Conservation (phyloP, 1,140 invertebrate genomes). For the Leptopilina boulardi region DNA sequence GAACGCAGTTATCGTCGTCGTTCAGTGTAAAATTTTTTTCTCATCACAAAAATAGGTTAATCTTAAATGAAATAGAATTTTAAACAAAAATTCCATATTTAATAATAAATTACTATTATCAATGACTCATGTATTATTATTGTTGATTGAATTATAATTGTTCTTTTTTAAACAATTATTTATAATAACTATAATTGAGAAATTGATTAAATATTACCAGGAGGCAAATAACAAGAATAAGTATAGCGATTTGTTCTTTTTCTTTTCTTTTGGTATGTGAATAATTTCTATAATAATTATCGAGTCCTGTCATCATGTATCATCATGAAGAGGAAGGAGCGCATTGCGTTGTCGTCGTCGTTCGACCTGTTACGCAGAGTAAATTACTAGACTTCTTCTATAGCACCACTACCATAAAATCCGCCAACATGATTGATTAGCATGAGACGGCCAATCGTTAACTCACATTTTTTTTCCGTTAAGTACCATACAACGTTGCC, state of each 20-base stretch:
- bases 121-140: too few species aligned
- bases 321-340: conserved; percentile 53
- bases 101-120: too few species aligned
- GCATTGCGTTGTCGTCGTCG: conserved; percentile 45
- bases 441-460: conserved; percentile 56
- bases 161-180: too few species aligned
- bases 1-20: too few species aligned
- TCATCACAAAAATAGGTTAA: too few species aligned
- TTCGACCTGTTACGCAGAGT: conserved; percentile 62
- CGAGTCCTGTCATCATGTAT: conserved; percentile 46
- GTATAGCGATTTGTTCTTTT: not conserved
- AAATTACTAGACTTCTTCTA: conserved; percentile 60
- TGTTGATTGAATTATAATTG: too few species aligned
- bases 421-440: conserved; percentile 66
- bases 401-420: conserved; percentile 55
- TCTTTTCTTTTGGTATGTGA: conserved; percentile 42
- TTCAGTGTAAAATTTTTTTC: too few species aligned
- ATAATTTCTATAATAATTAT: conserved; percentile 50
- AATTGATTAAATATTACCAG: not conserved
- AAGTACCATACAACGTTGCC: conserved; percentile 7
- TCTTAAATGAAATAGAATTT: too few species aligned
- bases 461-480: conserved; percentile 22
- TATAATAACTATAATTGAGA: not conserved
- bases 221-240: not conserved
- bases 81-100: too few species aligned